Base-by-base conservation (phyloP, 1,140 invertebrate species). In the Tribolium madens region DNA sequence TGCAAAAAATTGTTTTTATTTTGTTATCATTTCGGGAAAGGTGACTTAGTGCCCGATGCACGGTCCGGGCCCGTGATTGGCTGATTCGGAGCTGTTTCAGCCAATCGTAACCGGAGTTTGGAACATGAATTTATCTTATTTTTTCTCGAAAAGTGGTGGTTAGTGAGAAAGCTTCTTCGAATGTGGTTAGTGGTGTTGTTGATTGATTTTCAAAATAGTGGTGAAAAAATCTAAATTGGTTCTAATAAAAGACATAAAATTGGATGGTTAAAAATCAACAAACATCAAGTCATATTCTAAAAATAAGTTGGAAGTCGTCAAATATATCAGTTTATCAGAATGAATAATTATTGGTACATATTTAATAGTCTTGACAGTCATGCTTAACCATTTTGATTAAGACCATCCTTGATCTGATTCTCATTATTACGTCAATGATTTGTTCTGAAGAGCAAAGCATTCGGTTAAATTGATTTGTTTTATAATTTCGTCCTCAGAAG, bases 271-370 rank as follows among this genome's bases (percentile, higher is more conserved):
- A 75, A 73, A 73, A 73, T 76, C 64, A 60, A 53, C 64, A 69
- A 64, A 50, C 47, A 78, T 78, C 33, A 69, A 75, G 53, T 79
- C 77, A 79, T 52, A 76, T 64, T 79, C 77, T 79, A 79, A 79
- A 79, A 79, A 79, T 79, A 79, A 76, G 57, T 14, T 64, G 57
- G 26, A 64, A 64, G 18, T 64, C 57, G 57, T 64, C 57, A 26
- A 60, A 60, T 60, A 60, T 64, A 64, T 64, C 26, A 64, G n/a
- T 64, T 64, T 64, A 64, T 64, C 57, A 64, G 57, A 64, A 18
- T 64, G 57, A 64, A 64, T 64, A 64, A 64, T 64, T 64, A 64
- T 64, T 64, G 31, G 57, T 64, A 64, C 57, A 64, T 33, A 33
- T 64, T 64, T 64, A 64, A 64, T 33, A 64, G 57, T 64, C 57